These are phyloP conservation scores for Pachyrhynchus sulphureomaculatus DNA, from an alignment of 1,140 invertebrate species.

Conservation along the genomic window DNA sequence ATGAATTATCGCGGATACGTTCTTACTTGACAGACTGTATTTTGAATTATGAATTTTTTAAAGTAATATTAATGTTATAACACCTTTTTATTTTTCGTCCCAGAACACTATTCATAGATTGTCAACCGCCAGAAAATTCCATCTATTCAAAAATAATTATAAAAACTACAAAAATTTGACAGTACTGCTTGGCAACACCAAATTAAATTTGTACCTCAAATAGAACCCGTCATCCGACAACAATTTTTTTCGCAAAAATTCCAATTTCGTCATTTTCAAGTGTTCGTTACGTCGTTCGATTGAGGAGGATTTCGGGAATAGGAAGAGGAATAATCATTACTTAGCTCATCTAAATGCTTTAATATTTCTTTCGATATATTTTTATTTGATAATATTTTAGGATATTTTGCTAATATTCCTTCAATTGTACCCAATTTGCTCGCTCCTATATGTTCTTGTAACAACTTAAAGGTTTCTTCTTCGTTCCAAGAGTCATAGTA, in stretches of 20 bases:
- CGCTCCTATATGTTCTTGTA: slow-evolving; percentile 49
- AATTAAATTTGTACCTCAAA: slow-evolving; percentile 38
- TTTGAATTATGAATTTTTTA: too few relatives aligned
- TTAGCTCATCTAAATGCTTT: slow-evolving; percentile 36
- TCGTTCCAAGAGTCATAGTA: slow-evolving; percentile 64
- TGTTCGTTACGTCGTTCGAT: slow-evolving; percentile 43
- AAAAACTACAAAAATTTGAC: slow-evolving; percentile 39
- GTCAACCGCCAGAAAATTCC: slow-evolving; percentile 35
- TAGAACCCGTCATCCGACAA: slow-evolving; percentile 33
- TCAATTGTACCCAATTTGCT: slow-evolving; percentile 48
- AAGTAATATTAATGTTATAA: too few relatives aligned
- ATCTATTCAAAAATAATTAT: slow-evolving; percentile 30
- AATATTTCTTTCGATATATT: slow-evolving; percentile 55
- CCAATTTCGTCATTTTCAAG: slow-evolving; percentile 42
- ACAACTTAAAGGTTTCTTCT: slow-evolving; percentile 50
- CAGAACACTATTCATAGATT: slow-evolving; percentile 32
- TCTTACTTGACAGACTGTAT: too few relatives aligned
- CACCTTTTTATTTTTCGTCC: too few relatives aligned
- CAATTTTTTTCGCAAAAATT: slow-evolving; percentile 35
- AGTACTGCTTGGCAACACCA: slow-evolving; percentile 34
- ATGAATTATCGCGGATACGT: too few relatives aligned
- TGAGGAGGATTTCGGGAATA: slow-evolving; percentile 31
- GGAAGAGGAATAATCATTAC: slow-evolving; percentile 28
- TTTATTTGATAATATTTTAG: slow-evolving; percentile 59
- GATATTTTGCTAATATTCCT: slow-evolving; percentile 53